Conservation (phyloP, 2,888 invertebrate species). For the Mythimna ferrago region DNA sequence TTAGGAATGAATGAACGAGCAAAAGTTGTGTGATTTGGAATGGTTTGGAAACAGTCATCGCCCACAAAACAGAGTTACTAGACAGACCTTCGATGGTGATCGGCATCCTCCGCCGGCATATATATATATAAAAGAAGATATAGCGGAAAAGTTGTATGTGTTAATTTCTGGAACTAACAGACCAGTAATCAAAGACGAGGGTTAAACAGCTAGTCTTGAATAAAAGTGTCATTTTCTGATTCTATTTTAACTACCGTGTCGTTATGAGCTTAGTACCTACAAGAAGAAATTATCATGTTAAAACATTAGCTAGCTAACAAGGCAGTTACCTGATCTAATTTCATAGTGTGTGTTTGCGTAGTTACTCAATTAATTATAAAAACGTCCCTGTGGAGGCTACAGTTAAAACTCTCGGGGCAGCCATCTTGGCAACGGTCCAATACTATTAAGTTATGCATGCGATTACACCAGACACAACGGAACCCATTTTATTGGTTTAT, state of each 20-base stretch:
- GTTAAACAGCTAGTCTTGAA: too few species aligned
- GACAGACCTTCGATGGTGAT: too few species aligned
- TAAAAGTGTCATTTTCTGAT: background rate
- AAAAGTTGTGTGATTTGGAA: too few species aligned
- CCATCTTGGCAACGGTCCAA: conserved; percentile 22
- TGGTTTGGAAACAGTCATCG: too few species aligned
- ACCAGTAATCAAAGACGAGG: too few species aligned
- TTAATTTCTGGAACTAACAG: too few species aligned
- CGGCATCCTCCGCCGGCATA: too few species aligned
- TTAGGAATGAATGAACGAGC: too few species aligned
- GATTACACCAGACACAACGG: conserved; percentile 4
- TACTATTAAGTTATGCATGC: background rate
- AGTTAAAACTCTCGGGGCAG: background rate
- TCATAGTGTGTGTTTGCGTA: background rate
- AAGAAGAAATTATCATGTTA: background rate
- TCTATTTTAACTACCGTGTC: background rate
- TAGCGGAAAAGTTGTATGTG: too few species aligned
- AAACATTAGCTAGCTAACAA: background rate
- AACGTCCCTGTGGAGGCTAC: background rate
- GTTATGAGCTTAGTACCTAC: too few species aligned
- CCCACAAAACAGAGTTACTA: too few species aligned
- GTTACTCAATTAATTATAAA: background rate
- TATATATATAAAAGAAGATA: too few species aligned
- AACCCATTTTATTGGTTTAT: conserved; percentile 3
- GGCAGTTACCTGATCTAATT: background rate